Base-by-base conservation (phyloP, 2,113 vertebrate species). In the Chelonoidis abingdonii region DNA sequence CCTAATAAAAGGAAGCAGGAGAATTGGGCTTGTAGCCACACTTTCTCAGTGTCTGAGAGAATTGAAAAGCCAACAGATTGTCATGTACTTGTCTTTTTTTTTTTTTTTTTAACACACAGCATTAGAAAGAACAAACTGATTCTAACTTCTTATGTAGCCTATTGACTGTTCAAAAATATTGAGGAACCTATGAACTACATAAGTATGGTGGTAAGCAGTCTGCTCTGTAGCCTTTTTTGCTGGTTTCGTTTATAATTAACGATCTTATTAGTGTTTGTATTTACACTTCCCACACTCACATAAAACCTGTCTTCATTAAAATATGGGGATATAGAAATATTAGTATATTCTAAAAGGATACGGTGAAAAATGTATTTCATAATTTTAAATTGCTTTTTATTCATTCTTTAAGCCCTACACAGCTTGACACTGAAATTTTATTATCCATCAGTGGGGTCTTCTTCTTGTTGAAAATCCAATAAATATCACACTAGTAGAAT, bases 181-280 rank as follows among this genome's bases (percentile, higher is more conserved):
- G 10, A 25, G 56, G 21, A 83, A 78, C 56, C 90, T 59, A 9
- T 86, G 83, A 89, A 65, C 4, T 9, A 5, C 54, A 0, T 49
- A 54, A 91, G 27, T 87, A 10, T 44, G 94, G 52, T 31, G 16
- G 4, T 88, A 47, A 65, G 41, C 62, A 54, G 8, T 88, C 56
- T 91, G 52, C 47, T 27, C 29, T 93, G 49, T 31, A 50, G 24
- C 22, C 14, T 50, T 92, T 65, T 78, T 86, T 24, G 4, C 21
- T 56, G 4, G 47, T 92, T 90, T 90, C 38, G 4, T 79, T 93
- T 38, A 3, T 83, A 2, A 10, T 21, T 62, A 83, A 41, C 17
- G 4, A 91, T 82, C 6, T 44, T 89, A 21, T 0, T 21, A 0
- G 0, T 69, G 25, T 94, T 93, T 72, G 47, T 35, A 89, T 14